These are phyloP conservation scores for Eudasyphora cyanicolor DNA, from an alignment of 2,888 invertebrate genomes.

Conservation along the genomic window DNA sequence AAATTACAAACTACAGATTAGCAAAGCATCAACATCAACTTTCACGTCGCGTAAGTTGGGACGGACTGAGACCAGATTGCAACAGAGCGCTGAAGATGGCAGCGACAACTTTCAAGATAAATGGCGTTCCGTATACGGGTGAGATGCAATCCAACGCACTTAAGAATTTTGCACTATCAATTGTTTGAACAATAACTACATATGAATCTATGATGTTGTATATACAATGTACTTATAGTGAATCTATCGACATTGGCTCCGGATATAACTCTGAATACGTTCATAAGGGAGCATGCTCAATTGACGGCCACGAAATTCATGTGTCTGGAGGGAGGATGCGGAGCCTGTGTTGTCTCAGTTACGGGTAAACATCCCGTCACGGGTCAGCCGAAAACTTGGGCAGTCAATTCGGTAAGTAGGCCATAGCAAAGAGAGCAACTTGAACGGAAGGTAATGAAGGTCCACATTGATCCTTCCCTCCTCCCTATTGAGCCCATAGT, in stretches of 20 bases:
- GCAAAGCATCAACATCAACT: background rate
- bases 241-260: constrained; percentile 74
- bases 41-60: background rate
- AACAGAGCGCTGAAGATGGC: constrained; percentile 42
- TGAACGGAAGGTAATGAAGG: too few relatives aligned
- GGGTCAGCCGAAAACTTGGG: constrained; percentile 75
- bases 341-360: constrained; percentile 82
- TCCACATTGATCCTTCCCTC: too few relatives aligned
- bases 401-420: constrained; percentile 85
- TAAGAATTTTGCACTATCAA: background rate
- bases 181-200: too few relatives aligned
- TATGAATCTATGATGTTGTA: background rate
- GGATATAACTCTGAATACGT: constrained; percentile 82
- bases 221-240: constrained; percentile 64
- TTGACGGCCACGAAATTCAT: constrained; percentile 84
- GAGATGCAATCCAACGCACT: background rate
- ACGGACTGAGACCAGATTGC: background rate
- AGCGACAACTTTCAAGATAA: constrained; percentile 63
- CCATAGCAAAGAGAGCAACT: too few relatives aligned
- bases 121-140: constrained; percentile 63
- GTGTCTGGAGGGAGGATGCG: constrained; percentile 86
- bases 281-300: constrained; percentile 82
- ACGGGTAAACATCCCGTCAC: constrained; percentile 74
- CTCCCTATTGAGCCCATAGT: too few relatives aligned
- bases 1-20: too few relatives aligned